A percentile compares a stretch with the other conserved stretches of the same genome.
Evolutionary conservation across 2,113 vertebrate genomes (phyloP).

Genomic region (Prunella fulvescens): DNA sequence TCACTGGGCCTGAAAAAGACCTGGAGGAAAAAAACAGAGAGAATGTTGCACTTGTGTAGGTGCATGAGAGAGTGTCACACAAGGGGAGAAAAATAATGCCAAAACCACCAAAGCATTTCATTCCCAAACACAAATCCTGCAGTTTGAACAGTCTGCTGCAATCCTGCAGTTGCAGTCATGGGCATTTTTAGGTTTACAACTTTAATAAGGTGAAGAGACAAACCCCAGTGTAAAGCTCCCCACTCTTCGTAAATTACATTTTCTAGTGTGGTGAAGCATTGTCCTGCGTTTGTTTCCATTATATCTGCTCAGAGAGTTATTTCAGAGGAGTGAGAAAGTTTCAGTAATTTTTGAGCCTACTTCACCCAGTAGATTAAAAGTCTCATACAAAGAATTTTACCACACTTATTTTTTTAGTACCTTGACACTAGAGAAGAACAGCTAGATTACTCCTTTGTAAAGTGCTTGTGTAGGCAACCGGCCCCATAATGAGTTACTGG

Average conservation of each 20-base stretch:
- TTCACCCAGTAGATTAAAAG: neutral
- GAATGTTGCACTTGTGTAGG: neutral
- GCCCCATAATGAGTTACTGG: neutral
- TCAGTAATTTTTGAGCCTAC: neutral
- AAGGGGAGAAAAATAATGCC: neutral
- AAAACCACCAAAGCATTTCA: neutral
- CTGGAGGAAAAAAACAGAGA: neutral
- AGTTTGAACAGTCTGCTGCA: neutral
- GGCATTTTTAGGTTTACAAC: neutral
- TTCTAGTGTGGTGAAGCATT: neutral
- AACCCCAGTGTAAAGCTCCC: neutral
- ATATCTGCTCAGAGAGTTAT: neutral
- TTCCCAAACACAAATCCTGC: neutral
- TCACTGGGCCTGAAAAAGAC: neutral
- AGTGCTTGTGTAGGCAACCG: accelerated
- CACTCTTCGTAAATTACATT: neutral
- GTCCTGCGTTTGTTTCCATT: neutral
- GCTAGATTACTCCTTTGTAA: neutral
- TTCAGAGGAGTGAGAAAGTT: neutral
- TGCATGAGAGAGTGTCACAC: accelerated
- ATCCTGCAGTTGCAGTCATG: neutral
- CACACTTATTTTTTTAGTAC: neutral
- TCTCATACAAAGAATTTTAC: neutral
- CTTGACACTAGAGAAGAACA: neutral
- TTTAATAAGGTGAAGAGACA: neutral